Evolutionary conservation across 2,797 vertebrate genomes (phyloP).

Genomic region (Somateria mollissima): DNA sequence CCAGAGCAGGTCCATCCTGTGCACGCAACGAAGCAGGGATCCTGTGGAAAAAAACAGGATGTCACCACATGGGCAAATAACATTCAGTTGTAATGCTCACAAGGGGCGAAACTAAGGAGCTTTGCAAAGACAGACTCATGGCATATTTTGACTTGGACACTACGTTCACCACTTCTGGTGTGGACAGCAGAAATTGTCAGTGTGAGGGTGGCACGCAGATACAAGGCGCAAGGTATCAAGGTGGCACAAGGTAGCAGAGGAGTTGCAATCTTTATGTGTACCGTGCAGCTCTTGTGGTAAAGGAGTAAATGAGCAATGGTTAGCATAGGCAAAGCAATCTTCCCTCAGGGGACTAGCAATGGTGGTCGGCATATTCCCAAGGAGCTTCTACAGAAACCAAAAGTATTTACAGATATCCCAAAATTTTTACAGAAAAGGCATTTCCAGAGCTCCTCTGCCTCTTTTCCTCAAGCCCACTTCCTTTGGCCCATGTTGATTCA

Average conservation of each 20-base stretch:
- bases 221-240: background rate
- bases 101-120: background rate
- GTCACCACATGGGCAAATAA: rapidly evolving
- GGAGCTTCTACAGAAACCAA: background rate
- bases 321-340: background rate
- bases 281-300: background rate
- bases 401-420: background rate
- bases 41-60: background rate
- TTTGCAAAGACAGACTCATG: background rate
- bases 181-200: background rate
- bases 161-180: background rate
- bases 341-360: background rate
- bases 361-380: background rate
- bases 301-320: background rate
- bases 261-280: background rate
- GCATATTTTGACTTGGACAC: background rate
- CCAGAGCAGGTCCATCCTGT: conserved; percentile 30
- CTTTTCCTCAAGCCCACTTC: background rate
- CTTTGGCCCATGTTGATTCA: background rate
- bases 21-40: rapidly evolving
- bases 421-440: background rate
- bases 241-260: background rate
- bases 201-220: rapidly evolving
- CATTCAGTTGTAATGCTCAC: rapidly evolving
- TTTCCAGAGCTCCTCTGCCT: background rate